Conservation (phyloP, 2,888 invertebrate species). For the Trilocha varians region DNA sequence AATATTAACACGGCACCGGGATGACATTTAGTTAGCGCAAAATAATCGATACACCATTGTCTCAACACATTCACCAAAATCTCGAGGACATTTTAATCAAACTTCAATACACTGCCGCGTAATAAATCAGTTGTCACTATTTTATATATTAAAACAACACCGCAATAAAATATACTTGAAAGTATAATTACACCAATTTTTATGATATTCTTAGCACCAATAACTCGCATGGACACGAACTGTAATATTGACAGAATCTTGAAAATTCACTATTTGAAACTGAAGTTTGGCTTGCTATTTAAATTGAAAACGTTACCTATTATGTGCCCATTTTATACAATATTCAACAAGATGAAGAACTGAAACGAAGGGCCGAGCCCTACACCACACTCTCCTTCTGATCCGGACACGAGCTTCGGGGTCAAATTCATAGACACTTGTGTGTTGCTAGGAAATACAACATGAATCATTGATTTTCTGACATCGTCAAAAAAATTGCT, state of each 20-base stretch:
- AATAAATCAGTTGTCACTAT: conserved; percentile 24
- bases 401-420: conserved; percentile 72
- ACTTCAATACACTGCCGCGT: conserved; percentile 19
- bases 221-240: conserved; percentile 41
- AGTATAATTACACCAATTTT: conserved; percentile 59
- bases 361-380: conserved; percentile 70
- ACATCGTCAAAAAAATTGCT: no score
- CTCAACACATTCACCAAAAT: conserved; percentile 66
- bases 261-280: conserved; percentile 16
- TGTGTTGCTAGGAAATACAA: conserved; percentile 47
- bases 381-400: conserved; percentile 66
- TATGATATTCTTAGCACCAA: conserved; percentile 66
- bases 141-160: conserved; percentile 46
- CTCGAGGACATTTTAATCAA: conserved; percentile 40
- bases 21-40: conserved; percentile 72
- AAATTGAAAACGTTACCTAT: conserved; percentile 62
- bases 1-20: conserved; percentile 71
- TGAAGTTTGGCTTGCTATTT: conserved; percentile 10
- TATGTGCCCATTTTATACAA: conserved; percentile 72
- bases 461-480: not conserved
- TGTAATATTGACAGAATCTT: conserved; percentile 45
- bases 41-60: conserved; percentile 74
- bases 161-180: conserved; percentile 45
- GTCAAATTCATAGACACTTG: conserved; percentile 71
- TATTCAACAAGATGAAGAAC: conserved; percentile 58